These are phyloP conservation scores for Geophilus truncorum DNA, from an alignment of 2,888 invertebrate species.

Conservation along the genomic window DNA sequence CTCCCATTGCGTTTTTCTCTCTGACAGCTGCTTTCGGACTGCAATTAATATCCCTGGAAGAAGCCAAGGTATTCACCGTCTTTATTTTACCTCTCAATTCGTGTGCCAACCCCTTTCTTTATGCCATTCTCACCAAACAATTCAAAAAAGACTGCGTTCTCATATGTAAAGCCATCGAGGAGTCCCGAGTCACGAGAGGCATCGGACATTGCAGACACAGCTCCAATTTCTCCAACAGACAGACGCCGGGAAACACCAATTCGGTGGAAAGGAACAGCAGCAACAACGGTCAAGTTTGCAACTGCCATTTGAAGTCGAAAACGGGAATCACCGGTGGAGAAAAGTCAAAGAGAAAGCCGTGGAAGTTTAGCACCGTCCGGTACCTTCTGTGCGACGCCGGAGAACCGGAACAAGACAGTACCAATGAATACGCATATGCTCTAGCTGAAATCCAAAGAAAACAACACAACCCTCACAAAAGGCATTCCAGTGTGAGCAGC, in stretches of 20 bases:
- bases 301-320: slow-evolving; percentile 27
- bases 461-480: slow-evolving; percentile 57
- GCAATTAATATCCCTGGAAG: slow-evolving; percentile 84
- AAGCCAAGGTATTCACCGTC: slow-evolving; percentile 91
- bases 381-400: slow-evolving; percentile 28
- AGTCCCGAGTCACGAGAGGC: slow-evolving; percentile 80
- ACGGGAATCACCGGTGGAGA: background rate
- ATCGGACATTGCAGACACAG: slow-evolving; percentile 80
- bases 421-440: slow-evolving; percentile 64
- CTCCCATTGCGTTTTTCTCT: slow-evolving; percentile 93
- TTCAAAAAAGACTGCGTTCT: slow-evolving; percentile 96
- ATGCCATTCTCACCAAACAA: slow-evolving; percentile 95
- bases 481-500: slow-evolving; percentile 66
- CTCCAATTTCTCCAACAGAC: slow-evolving; percentile 79
- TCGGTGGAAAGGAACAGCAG: slow-evolving; percentile 71
- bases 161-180: slow-evolving; percentile 93
- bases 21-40: slow-evolving; percentile 88
- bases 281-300: slow-evolving; percentile 50
- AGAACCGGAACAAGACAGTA: slow-evolving; percentile 33
- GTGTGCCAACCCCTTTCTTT: slow-evolving; percentile 96
- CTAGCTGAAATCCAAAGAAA: slow-evolving; percentile 64
- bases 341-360: background rate
- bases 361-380: slow-evolving; percentile 1
- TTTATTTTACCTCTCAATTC: slow-evolving; percentile 93
- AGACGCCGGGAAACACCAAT: slow-evolving; percentile 80